These are phyloP conservation scores for Carettochelys insculpta DNA, from an alignment of 2,113 vertebrate genomes.

Conservation along the genomic window DNA sequence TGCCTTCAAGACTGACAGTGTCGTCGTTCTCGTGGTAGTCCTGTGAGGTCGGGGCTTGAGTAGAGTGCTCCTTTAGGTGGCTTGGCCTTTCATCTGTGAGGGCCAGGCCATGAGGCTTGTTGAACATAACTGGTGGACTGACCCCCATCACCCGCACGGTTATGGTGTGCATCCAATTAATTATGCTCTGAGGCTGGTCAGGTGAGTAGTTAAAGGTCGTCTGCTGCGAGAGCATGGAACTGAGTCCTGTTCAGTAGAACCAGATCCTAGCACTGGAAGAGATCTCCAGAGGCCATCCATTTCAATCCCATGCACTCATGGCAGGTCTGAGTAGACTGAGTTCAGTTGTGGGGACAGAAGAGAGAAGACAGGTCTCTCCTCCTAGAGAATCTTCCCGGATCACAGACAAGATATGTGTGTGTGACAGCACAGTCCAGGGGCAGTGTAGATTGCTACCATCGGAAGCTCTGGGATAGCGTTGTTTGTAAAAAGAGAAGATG, in stretches of 20 bases:
- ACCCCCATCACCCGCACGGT: not conserved
- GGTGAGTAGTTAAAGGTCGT: not conserved
- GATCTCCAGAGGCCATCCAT: not conserved
- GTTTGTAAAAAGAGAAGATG: not conserved
- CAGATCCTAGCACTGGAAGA: not conserved
- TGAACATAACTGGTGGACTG: not conserved
- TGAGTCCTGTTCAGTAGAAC: not conserved
- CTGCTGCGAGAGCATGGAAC: not conserved
- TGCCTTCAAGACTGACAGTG: constrained; percentile 20
- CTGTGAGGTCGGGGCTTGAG: not conserved
- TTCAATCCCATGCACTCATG: too few species aligned
- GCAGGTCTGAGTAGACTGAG: not conserved
- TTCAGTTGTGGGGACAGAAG: not conserved
- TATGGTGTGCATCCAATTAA: not conserved
- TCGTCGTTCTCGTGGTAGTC: constrained; percentile 64
- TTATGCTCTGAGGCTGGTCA: not conserved
- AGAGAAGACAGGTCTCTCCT: not conserved
- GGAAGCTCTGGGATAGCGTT: not conserved
- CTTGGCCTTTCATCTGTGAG: not conserved
- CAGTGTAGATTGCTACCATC: not conserved
- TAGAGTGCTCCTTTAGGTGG: not conserved
- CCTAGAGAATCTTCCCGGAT: not conserved
- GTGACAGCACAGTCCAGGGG: not conserved
- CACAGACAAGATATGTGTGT: not conserved
- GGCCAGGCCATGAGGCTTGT: not conserved